Percentiles rank a stretch among this genome's conserved stretches.
Evolutionary conservation across 53 echinoderm and acorn worm genomes (phyloP).

Genomic region (Stichopus horrens): DNA sequence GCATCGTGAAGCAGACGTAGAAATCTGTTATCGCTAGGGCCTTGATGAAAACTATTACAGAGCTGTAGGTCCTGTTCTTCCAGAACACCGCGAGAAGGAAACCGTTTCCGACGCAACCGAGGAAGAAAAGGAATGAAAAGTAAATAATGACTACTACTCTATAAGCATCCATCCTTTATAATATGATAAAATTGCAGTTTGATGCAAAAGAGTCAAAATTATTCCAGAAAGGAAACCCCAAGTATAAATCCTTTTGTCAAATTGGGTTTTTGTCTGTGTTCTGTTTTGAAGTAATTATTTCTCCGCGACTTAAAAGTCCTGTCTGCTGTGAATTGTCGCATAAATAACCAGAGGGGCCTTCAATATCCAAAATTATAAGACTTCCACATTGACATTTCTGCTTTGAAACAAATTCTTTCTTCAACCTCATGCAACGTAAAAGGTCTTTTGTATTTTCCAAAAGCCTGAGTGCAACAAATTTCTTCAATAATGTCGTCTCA

Average conservation of each 20-base stretch:
- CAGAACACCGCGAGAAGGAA: conserved; percentile 6
- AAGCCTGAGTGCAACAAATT: too few species aligned
- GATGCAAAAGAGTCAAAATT: not conserved
- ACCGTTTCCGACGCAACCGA: conserved; percentile 11
- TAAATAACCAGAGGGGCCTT: too few species aligned
- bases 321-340: too few species aligned
- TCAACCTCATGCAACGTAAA: too few species aligned
- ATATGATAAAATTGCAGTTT: not conserved
- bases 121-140: conserved; percentile 12
- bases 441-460: too few species aligned
- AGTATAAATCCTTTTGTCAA: too few species aligned
- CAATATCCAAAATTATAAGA: not conserved
- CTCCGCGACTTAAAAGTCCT: too few species aligned
- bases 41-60: conserved; percentile 38
- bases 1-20: conserved; percentile 28
- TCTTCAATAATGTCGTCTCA: too few species aligned
- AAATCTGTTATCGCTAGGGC: conserved; percentile 15
- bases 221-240: not conserved
- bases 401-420: too few species aligned
- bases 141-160: conserved; percentile 26
- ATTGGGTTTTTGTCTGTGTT: too few species aligned
- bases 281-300: too few species aligned
- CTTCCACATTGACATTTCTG: too few species aligned
- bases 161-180: conserved; percentile 10
- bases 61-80: conserved; percentile 37